Conservation (phyloP, 2,113 vertebrate species). For the Cariama cristata region DNA sequence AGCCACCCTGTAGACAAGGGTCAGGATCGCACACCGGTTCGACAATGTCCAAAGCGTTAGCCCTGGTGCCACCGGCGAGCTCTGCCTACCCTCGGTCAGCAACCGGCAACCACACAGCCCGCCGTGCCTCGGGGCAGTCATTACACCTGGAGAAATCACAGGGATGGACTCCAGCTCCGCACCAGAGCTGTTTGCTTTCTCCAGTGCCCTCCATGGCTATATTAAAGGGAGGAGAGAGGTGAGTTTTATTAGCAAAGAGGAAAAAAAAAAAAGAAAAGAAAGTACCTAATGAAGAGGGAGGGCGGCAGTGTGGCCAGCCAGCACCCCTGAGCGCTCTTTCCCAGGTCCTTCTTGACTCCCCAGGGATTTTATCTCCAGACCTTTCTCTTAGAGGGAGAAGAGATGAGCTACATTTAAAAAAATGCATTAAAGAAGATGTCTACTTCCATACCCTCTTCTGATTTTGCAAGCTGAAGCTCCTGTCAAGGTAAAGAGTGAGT, state of each 20-base stretch:
- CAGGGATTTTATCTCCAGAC: not conserved
- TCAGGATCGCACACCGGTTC: accelerated
- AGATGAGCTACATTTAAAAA: not conserved
- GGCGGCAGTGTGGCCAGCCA: not conserved
- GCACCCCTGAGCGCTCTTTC: not conserved
- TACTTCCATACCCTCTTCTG: not conserved
- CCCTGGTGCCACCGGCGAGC: accelerated
- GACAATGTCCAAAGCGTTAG: accelerated
- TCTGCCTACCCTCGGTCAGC: not conserved
- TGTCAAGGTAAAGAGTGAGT: not conserved
- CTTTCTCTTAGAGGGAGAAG: not conserved
- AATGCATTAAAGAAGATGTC: not conserved
- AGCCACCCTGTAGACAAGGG: not conserved
- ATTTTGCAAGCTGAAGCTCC: not conserved
- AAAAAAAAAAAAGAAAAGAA: not conserved
- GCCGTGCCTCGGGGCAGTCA: accelerated
- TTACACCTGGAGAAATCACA: not conserved
- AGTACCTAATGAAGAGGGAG: not conserved
- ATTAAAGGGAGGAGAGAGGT: not conserved
- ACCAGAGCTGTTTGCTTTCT: not conserved
- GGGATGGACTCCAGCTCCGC: not conserved
- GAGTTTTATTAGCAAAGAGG: not conserved
- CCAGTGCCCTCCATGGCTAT: accelerated
- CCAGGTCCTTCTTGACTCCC: not conserved
- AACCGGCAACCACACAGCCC: accelerated